Percentiles rank a stretch among this genome's conserved stretches.
phyloP scores from a whole-genome alignment of 2,888 invertebrate genomes.

The Apodemia hepburni region DNA sequence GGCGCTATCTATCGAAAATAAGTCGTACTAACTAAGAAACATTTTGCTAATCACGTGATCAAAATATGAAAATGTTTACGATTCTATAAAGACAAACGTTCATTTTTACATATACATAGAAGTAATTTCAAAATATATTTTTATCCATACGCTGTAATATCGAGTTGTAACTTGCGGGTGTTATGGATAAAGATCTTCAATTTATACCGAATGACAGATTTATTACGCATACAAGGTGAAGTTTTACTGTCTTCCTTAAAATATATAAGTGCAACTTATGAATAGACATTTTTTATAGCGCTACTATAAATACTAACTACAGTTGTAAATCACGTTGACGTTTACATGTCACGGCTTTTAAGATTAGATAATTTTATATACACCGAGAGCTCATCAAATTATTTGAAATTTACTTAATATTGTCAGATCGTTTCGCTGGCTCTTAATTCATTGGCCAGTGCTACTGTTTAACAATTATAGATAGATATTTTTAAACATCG shows the following conservation, averaged over 20 bases:
- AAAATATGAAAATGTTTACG: too few relatives aligned
- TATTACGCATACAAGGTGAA: constrained; percentile 63
- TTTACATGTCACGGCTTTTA: constrained; percentile 6
- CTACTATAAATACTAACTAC: constrained; percentile 9
- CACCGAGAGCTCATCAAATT: background rate
- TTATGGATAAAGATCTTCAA: constrained; percentile 60
- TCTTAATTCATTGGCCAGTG: too few relatives aligned
- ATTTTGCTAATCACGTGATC: too few relatives aligned
- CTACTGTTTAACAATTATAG: too few relatives aligned
- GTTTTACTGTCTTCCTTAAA: constrained; percentile 56
- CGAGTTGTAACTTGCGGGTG: constrained; percentile 35
- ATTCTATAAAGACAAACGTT: too few relatives aligned
- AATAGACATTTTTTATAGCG: constrained; percentile 13
- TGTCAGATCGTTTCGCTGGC: too few relatives aligned
- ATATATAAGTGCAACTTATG: constrained; percentile 17
- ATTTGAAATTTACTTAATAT: too few relatives aligned
- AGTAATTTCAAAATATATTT: background rate
- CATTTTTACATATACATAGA: too few relatives aligned
- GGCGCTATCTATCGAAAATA: too few relatives aligned
- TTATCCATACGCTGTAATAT: constrained; percentile 1
- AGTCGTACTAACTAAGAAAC: too few relatives aligned
- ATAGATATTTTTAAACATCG: too few relatives aligned
- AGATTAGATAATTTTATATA: background rate
- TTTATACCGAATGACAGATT: constrained; percentile 67
- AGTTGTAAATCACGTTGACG: constrained; percentile 13